These are phyloP conservation scores for Melikaiella ostensackeni DNA, from an alignment of 2,888 invertebrate genomes.

Conservation along the genomic window DNA sequence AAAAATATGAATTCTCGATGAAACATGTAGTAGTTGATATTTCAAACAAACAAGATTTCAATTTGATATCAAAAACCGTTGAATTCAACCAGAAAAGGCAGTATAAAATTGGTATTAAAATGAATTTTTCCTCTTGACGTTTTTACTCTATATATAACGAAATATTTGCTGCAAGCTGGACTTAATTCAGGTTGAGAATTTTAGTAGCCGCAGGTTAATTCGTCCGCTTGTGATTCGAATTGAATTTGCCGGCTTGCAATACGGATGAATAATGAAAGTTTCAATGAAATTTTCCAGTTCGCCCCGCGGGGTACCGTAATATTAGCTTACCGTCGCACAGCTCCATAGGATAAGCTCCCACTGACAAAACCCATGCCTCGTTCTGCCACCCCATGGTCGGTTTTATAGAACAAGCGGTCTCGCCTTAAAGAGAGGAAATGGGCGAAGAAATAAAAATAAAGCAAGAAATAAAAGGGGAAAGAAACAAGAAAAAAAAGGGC, in stretches of 20 bases:
- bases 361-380: slow-evolving; percentile 48
- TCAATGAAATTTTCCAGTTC: slow-evolving; percentile 77
- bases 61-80: no score
- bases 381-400: slow-evolving; percentile 37
- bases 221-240: slow-evolving; percentile 69
- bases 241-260: slow-evolving; percentile 60
- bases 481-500: background rate
- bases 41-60: no score
- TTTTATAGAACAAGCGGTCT: slow-evolving; percentile 34
- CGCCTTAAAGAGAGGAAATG: slow-evolving; percentile 26
- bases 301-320: slow-evolving; percentile 76
- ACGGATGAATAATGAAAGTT: slow-evolving; percentile 75
- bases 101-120: background rate
- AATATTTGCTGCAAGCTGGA: slow-evolving; percentile 38
- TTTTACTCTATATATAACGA: background rate
- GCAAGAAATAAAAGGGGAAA: background rate
- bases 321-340: slow-evolving; percentile 73
- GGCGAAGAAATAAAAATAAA: slow-evolving; percentile 15
- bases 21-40: no score
- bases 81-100: no score
- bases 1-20: no score
- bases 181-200: slow-evolving; percentile 24
- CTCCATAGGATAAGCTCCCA: slow-evolving; percentile 55
- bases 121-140: background rate
- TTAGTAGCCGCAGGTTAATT: slow-evolving; percentile 63